These are phyloP conservation scores for Uria lomvia DNA, from an alignment of 2,113 vertebrate genomes.

Conservation along the genomic window DNA sequence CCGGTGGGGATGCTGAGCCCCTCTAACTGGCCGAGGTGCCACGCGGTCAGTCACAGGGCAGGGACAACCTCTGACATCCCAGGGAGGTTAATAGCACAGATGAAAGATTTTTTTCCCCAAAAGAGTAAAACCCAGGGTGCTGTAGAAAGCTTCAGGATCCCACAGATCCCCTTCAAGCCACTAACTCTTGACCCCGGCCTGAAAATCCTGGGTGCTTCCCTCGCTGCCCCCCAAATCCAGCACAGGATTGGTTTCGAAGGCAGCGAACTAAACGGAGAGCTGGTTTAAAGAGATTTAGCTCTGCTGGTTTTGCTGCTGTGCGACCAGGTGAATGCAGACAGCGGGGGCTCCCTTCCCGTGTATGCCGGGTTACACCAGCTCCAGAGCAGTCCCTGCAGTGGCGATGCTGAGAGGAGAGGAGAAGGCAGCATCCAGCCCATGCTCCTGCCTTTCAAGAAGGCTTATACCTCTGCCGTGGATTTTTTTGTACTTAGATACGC, in stretches of 20 bases:
- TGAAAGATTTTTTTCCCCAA: neutral
- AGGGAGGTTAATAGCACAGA: neutral
- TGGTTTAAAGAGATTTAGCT: neutral
- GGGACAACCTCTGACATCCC: neutral
- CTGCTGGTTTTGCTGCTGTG: neutral
- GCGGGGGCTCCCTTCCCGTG: rapidly evolving
- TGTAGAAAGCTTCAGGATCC: neutral
- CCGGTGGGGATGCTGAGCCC: neutral
- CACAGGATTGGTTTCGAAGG: neutral
- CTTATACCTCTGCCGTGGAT: neutral
- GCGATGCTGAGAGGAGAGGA: neutral
- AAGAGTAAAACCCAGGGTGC: neutral
- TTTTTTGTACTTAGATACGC: neutral
- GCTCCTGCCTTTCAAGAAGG: neutral
- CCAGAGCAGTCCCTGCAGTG: neutral
- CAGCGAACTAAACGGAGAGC: neutral
- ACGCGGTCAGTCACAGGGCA: neutral
- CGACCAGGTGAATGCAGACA: neutral
- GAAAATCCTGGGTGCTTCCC: neutral
- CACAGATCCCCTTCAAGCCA: neutral
- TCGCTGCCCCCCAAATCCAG: neutral
- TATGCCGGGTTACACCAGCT: neutral
- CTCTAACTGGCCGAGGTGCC: neutral
- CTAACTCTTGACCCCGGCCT: neutral
- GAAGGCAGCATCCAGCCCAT: neutral